Evolutionary conservation across 1,140 invertebrate genomes (phyloP).

Genomic region (Drosophila punjabiensis): DNA sequence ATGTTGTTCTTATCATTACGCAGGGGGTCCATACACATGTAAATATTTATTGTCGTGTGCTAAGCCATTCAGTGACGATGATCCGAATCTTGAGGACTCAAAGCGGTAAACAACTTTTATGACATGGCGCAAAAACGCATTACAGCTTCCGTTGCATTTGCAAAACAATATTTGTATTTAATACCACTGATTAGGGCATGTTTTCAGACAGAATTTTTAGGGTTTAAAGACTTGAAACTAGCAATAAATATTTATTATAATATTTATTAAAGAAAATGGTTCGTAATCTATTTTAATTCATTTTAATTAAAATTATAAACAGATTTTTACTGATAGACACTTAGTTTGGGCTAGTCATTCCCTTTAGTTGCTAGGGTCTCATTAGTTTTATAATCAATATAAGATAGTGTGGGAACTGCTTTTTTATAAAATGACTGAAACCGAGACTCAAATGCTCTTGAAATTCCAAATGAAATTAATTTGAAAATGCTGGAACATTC

Average conservation of each 20-base stretch:
- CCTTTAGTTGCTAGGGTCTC: constrained; percentile 19
- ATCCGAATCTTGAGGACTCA: constrained; percentile 10
- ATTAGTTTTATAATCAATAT: constrained; percentile 19
- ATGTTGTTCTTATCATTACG: constrained; percentile 51
- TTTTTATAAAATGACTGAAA: not conserved
- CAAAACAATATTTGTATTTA: constrained; percentile 3
- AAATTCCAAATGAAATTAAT: not conserved
- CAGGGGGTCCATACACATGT: constrained; percentile 27
- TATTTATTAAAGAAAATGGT: too few relatives aligned
- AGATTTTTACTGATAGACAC: not conserved
- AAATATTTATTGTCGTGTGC: constrained; percentile 3
- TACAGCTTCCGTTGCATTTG: constrained; percentile 1
- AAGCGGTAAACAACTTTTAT: constrained; percentile 67
- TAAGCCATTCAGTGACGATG: constrained; percentile 9
- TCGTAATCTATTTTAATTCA: not conserved
- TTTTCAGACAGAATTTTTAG: not conserved
- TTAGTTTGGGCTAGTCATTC: not conserved
- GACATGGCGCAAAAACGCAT: constrained; percentile 9
- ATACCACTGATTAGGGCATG: not conserved
- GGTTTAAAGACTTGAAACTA: not conserved
- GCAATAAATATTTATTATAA: not conserved
- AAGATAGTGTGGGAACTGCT: constrained; percentile 24
- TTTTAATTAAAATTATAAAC: not conserved
- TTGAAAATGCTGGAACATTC: not conserved
- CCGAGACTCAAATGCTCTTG: constrained; percentile 13